phyloP scores from a whole-genome alignment of 2,888 invertebrate genomes.

The Salpingus planirostris region DNA sequence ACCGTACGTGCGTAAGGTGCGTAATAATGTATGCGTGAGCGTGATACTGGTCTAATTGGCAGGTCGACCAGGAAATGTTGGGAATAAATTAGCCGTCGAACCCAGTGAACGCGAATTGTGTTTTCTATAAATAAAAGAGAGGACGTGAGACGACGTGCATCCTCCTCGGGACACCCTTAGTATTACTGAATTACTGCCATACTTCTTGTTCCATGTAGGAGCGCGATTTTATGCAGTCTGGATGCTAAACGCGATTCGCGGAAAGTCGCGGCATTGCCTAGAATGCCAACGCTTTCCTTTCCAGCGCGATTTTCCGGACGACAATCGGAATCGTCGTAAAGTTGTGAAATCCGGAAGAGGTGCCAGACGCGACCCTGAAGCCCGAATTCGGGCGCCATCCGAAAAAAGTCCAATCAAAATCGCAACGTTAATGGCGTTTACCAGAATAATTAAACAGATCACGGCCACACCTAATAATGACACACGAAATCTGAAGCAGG shows the following conservation, averaged over 20 bases:
- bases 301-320: too few relatives aligned
- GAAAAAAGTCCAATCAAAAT: too few relatives aligned
- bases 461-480: too few relatives aligned
- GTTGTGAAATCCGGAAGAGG: too few relatives aligned
- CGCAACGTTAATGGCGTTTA: too few relatives aligned
- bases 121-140: constrained; percentile 18
- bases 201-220: constrained; percentile 14
- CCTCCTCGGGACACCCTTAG: constrained; percentile 15
- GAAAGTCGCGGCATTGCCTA: constrained; percentile 15
- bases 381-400: too few relatives aligned
- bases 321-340: too few relatives aligned
- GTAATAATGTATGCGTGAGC: constrained; percentile 25
- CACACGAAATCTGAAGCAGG: too few relatives aligned
- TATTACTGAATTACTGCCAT: constrained; percentile 21
- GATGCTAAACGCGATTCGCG: constrained; percentile 11
- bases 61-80: constrained; percentile 29
- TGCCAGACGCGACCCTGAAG: too few relatives aligned
- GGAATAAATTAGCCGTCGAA: constrained; percentile 15
- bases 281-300: constrained; percentile 15
- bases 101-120: constrained; percentile 13
- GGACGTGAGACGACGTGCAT: constrained; percentile 20
- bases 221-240: constrained; percentile 15
- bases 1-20: constrained; percentile 24
- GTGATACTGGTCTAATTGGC: constrained; percentile 35
- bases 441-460: too few relatives aligned